Evolutionary conservation across 2,113 vertebrate genomes (phyloP).

Genomic region (Sorex araneus): DNA sequence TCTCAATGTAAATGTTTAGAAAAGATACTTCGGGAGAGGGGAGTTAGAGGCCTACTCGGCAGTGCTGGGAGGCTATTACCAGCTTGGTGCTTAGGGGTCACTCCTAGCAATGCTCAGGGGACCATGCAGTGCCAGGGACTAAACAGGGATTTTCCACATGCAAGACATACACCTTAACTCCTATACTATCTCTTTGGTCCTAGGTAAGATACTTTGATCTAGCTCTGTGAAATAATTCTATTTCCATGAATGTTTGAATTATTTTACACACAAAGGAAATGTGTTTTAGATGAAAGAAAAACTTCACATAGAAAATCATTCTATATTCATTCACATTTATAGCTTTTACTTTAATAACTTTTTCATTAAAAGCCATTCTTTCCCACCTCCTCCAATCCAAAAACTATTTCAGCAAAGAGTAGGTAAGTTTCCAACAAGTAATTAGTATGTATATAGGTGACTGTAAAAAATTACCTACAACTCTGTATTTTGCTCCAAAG

Average conservation of each 20-base stretch:
- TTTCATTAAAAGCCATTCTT: constrained; percentile 70
- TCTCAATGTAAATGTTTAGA: constrained; percentile 63
- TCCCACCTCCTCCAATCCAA: not conserved
- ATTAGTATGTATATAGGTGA: constrained; percentile 71
- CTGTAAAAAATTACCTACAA: constrained; percentile 57
- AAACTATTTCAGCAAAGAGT: constrained; percentile 75
- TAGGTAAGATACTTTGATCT: not conserved
- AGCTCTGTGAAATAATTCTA: constrained; percentile 54
- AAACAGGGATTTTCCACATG: too few relatives aligned
- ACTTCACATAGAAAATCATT: constrained; percentile 69
- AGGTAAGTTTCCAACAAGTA: constrained; percentile 74
- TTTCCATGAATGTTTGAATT: constrained; percentile 69
- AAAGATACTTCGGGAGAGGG: not conserved
- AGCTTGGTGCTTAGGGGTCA: not conserved
- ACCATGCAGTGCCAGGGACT: too few relatives aligned
- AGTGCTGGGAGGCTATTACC: not conserved
- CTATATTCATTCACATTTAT: constrained; percentile 82
- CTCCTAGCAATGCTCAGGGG: too few relatives aligned
- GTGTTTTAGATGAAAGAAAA: constrained; percentile 73
- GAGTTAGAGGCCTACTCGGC: too few relatives aligned
- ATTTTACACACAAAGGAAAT: constrained; percentile 81
- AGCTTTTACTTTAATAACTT: constrained; percentile 77
- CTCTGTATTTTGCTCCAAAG: constrained; percentile 67
- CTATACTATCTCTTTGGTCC: too few relatives aligned
- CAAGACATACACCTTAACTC: too few relatives aligned